Percentiles rank a stretch among this genome's conserved stretches.
These are phyloP conservation scores for Platyscapa corneri DNA, from an alignment of 1,140 invertebrate genomes.

Conservation along the genomic window DNA sequence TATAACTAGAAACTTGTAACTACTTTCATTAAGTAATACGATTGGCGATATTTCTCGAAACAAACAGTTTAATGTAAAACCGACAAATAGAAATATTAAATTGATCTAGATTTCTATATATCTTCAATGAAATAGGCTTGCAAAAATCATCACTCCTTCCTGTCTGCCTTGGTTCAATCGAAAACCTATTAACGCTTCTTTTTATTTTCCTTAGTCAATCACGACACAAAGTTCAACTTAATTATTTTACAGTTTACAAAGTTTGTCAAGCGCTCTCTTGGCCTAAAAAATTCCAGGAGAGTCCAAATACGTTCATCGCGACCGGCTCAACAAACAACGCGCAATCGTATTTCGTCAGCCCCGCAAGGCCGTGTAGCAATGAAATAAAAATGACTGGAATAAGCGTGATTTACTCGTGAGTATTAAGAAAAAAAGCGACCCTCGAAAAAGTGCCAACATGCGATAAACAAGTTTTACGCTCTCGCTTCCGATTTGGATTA, in stretches of 20 bases:
- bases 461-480: not conserved
- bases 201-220: conserved; percentile 32
- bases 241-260: conserved; percentile 42
- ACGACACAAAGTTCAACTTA: conserved; percentile 6
- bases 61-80: not conserved
- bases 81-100: not conserved
- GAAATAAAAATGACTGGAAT: conserved; percentile 36
- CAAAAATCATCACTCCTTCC: conserved; percentile 16
- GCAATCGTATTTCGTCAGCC: not conserved
- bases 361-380: not conserved
- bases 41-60: too few relatives aligned
- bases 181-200: conserved; percentile 40
- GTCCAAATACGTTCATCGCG: conserved; percentile 13
- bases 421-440: not conserved
- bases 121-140: not conserved
- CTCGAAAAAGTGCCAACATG: not conserved
- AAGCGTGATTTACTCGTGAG: not conserved
- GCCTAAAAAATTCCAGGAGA: not conserved
- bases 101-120: not conserved
- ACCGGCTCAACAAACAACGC: not conserved
- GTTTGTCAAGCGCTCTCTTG: not conserved
- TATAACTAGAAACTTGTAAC: too few relatives aligned
- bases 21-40: too few relatives aligned
- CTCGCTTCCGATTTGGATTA: not conserved
- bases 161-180: conserved; percentile 15